Evolutionary conservation across 2,888 invertebrate species (phyloP).

Genomic region (Eristalis tenax): DNA sequence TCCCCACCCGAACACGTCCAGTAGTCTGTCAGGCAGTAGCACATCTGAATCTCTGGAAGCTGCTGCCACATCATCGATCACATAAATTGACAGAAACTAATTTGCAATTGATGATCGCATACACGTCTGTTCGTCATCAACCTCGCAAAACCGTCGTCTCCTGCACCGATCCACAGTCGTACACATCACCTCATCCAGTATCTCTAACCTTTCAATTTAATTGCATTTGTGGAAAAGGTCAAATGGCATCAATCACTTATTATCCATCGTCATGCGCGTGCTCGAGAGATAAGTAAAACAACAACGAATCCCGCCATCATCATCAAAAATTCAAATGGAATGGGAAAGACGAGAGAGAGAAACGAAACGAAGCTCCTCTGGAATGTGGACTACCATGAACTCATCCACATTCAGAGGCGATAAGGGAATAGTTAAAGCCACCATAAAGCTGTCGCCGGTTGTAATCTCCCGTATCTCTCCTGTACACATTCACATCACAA

Average conservation of each 20-base stretch:
- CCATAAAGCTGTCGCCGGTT: conserved; percentile 7
- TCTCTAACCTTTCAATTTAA: conserved; percentile 45
- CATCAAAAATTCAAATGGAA: neutral
- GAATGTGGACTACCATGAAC: conserved; percentile 52
- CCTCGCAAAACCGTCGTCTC: neutral
- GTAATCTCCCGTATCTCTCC: neutral
- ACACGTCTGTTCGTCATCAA: conserved; percentile 21
- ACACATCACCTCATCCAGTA: neutral
- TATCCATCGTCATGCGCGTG: conserved; percentile 19
- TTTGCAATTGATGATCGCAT: conserved; percentile 10
- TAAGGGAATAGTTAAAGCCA: conserved; percentile 9
- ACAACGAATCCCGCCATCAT: neutral
- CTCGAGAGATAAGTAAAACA: neutral
- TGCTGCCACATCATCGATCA: neutral
- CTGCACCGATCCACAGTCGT: neutral
- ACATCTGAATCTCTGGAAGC: neutral
- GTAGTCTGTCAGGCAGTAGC: neutral
- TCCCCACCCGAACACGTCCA: neutral
- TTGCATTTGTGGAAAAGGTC: conserved; percentile 47
- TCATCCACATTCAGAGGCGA: conserved; percentile 3
- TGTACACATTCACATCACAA: neutral
- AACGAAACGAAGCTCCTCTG: conserved; percentile 28
- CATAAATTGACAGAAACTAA: neutral
- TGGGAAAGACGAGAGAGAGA: neutral
- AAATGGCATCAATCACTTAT: conserved; percentile 54